phyloP scores from a whole-genome alignment of 2,113 vertebrate genomes.

The Chloroceryle aenea region DNA sequence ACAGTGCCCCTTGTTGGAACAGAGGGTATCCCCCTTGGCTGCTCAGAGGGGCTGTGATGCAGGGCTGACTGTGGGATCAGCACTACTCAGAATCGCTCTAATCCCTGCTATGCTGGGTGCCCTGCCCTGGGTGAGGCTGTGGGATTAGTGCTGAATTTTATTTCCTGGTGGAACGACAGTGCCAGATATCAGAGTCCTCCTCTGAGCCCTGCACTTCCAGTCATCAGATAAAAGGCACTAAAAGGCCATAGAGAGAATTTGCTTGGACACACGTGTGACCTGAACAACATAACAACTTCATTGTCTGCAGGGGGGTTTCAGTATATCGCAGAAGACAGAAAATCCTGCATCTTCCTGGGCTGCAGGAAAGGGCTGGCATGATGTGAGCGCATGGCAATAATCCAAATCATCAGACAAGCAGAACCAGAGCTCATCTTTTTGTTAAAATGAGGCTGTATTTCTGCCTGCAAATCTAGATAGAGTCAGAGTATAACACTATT shows the following conservation, averaged over 20 bases:
- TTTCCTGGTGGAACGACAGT: background rate
- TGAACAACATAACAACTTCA: background rate
- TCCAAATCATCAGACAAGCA: background rate
- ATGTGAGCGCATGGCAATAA: background rate
- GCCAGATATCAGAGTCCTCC: background rate
- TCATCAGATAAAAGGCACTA: background rate
- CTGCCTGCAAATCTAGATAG: background rate
- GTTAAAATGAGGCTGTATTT: background rate
- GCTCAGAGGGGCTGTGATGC: background rate
- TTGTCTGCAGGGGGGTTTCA: background rate
- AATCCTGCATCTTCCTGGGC: background rate
- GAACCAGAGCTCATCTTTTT: background rate
- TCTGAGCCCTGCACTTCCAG: background rate
- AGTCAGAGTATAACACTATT: background rate
- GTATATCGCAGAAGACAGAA: background rate
- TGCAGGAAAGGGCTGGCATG: background rate
- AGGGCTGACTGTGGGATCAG: background rate
- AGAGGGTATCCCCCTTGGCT: background rate
- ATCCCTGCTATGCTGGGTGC: background rate
- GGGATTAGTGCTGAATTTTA: background rate
- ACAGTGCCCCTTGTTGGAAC: background rate
- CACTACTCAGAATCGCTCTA: fast-evolving
- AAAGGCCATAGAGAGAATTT: background rate
- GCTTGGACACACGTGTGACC: fast-evolving
- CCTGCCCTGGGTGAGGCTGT: background rate